A percentile compares a stretch with the other conserved stretches of the same genome.
Conservation (phyloP, 2,888 invertebrate genomes). For the Acheta domesticus region DNA sequence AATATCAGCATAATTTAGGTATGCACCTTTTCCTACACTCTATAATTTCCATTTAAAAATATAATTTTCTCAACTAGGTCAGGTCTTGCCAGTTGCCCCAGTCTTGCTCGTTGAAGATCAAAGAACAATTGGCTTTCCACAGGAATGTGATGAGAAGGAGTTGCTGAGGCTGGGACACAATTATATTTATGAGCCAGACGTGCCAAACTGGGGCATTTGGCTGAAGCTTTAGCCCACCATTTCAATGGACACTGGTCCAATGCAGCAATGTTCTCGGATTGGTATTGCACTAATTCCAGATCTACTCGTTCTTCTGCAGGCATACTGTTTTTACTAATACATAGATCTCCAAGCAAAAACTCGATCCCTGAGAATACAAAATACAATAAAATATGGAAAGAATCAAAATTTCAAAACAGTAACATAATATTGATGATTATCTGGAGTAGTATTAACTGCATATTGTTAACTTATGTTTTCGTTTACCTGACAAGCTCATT, state of each 20-base stretch:
- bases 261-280: conserved; percentile 49
- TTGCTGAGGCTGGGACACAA: conserved; percentile 50
- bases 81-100: too few species aligned
- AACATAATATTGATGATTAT: too few species aligned
- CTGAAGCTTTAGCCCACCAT: conserved; percentile 48
- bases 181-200: conserved; percentile 48
- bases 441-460: too few species aligned
- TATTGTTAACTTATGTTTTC: too few species aligned
- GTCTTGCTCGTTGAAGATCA: conserved; percentile 45
- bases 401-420: neutral
- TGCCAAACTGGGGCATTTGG: conserved; percentile 49
- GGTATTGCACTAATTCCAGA: conserved; percentile 50
- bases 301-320: conserved; percentile 49
- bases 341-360: conserved; percentile 47
- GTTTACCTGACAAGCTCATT: conserved; percentile 46
- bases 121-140: conserved; percentile 46
- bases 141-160: conserved; percentile 47
- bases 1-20: neutral
- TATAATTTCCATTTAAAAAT: conserved; percentile 46
- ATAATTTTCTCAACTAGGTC: conserved; percentile 47
- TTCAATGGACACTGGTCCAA: conserved; percentile 50
- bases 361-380: conserved; percentile 46
- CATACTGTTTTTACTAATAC: conserved; percentile 45
- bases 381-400: neutral
- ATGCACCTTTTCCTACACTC: neutral